Base-by-base conservation (phyloP, 23 tunicate genomes). In the Styela plicata region DNA sequence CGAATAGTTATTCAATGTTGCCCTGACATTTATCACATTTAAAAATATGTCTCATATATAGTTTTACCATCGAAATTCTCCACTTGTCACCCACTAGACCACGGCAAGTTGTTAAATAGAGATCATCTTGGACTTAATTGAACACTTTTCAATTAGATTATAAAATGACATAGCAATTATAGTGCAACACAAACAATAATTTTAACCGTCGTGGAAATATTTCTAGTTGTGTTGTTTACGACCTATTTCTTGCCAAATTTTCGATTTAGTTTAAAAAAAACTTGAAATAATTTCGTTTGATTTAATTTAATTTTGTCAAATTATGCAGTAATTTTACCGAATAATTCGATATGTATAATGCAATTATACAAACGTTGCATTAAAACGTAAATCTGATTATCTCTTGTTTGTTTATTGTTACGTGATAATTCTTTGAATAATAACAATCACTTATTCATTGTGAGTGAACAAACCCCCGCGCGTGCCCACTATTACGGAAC, bases 401-500 rank as follows among this genome's bases (percentile, higher is more conserved):
- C 31, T 16, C 13, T 67, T 67, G 71, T 67, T 67, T 67, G 71
- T 67, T 67, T 67, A 67, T 67, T 67, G 71, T 67, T 67, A 67
- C 31, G 30, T 67, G 31, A 67, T 25, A 44, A 44, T 44, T 44
- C 57, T 44, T 5, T 44, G 57, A 44, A 44, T 44, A 44, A 44
- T 44, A 44, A 13, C 57, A 44, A 44, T 44, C 57, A 44, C 57
- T 44, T 44, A 44, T 44, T 22, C 16, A 67, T 25, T 67, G 31
- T 29, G 71, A 67, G 19, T 29, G 31, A 22, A 25, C 17, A 25
- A 67, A 67, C 31, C 31, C 23, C 71, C n/a, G 19, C 71, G 71
- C 71, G 71, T 67, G 71, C 71, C 71, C 71, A 67, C 31, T 67
- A 29, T 67, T 67, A 67, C 71, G 71, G 30, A 67, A 67, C 57